Conservation (phyloP, 2,888 invertebrate genomes). For the Cantharis flavilabris region DNA sequence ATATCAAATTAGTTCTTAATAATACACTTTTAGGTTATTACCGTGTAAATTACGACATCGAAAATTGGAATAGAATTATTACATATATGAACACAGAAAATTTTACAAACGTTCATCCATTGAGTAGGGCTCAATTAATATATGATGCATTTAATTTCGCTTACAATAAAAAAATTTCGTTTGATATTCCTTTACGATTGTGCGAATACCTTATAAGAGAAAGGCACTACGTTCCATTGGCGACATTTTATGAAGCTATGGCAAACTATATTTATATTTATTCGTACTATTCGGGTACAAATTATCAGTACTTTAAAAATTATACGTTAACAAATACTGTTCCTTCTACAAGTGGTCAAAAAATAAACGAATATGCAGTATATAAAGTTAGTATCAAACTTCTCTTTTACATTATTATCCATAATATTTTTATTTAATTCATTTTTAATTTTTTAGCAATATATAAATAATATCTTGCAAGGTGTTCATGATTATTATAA, state of each 20-base stretch:
- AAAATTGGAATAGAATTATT: constrained; percentile 67
- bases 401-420: neutral
- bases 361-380: neutral
- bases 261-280: neutral
- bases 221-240: constrained; percentile 62
- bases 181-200: constrained; percentile 60
- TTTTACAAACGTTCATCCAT: constrained; percentile 58
- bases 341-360: neutral
- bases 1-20: neutral
- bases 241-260: neutral
- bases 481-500: neutral
- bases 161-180: constrained; percentile 61
- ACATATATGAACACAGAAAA: constrained; percentile 55
- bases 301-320: neutral
- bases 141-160: constrained; percentile 75
- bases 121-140: constrained; percentile 76
- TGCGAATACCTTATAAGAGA: constrained; percentile 63
- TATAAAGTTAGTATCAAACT: neutral
- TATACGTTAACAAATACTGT: neutral
- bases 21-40: constrained; percentile 59
- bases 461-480: neutral
- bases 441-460: neutral
- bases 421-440: neutral
- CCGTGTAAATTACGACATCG: constrained; percentile 71
- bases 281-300: neutral